Evolutionary conservation across 2,113 vertebrate species (phyloP).

Genomic region (Synodontis membranacea): DNA sequence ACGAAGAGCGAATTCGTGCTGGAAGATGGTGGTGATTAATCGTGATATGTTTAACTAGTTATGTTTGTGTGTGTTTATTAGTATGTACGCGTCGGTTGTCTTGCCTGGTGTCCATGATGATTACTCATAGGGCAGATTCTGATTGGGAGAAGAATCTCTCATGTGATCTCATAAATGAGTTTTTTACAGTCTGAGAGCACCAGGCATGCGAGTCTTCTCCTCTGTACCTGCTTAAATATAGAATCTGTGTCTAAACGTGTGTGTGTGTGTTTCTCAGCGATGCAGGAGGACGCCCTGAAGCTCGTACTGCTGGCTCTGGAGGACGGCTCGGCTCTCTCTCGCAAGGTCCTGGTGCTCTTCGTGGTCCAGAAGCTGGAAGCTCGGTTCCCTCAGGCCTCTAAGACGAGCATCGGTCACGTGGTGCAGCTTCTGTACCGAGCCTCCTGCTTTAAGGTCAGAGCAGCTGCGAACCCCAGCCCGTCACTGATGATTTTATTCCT

Average conservation of each 20-base stretch:
- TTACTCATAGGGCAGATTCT: constrained; percentile 80
- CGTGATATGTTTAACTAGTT: too few species aligned
- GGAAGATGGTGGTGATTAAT: too few species aligned
- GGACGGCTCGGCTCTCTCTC: constrained; percentile 94
- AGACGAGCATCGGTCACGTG: constrained; percentile 97
- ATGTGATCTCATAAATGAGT: constrained; percentile 40
- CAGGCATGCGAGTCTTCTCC: neutral
- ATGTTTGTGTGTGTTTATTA: too few species aligned
- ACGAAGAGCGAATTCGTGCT: too few species aligned
- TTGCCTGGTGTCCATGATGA: constrained; percentile 69
- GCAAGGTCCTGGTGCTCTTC: constrained; percentile 97
- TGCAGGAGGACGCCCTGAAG: constrained; percentile 96
- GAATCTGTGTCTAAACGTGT: neutral
- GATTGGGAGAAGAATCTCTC: constrained; percentile 56
- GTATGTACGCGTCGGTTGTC: neutral
- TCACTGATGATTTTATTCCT: neutral
- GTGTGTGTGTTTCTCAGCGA: constrained; percentile 72
- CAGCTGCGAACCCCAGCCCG: neutral
- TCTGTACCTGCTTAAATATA: neutral
- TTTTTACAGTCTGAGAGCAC: constrained; percentile 19
- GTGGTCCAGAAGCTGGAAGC: constrained; percentile 96
- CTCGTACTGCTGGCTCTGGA: constrained; percentile 91
- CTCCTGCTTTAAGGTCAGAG: constrained; percentile 92
- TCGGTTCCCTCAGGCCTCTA: constrained; percentile 96
- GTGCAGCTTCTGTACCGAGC: constrained; percentile 97